Evolutionary conservation across 35 echinoderm and acorn worm species (phyloP).

Genomic region (Antedon bifida): DNA sequence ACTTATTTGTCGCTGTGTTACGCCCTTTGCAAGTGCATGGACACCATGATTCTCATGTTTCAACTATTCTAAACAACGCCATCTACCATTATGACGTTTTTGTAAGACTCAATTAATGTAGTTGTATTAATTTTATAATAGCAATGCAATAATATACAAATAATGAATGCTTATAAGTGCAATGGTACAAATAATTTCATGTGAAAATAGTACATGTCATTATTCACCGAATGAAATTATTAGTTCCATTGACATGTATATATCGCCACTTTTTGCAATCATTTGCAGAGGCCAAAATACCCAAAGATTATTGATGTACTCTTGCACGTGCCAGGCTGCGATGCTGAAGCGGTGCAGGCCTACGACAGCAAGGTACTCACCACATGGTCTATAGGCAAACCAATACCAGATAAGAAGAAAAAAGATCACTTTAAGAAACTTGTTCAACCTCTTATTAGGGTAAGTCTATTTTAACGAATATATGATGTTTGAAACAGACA

Average conservation of each 20-base stretch:
- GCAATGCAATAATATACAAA: no score
- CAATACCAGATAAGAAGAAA: not conserved
- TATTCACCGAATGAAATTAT: no score
- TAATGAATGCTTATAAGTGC: no score
- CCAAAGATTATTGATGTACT: not conserved
- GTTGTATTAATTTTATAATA: no score
- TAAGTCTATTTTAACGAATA: not conserved
- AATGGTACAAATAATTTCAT: no score
- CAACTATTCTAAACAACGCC: conserved; percentile 30
- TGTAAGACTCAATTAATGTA: no score
- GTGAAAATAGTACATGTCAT: no score
- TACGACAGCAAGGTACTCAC: not conserved
- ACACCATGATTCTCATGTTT: conserved; percentile 37
- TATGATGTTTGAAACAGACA: no score
- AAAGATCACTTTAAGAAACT: not conserved
- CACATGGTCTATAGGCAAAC: not conserved
- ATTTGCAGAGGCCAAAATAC: not conserved
- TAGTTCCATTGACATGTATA: no score
- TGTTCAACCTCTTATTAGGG: not conserved
- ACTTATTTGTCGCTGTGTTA: conserved; percentile 42
- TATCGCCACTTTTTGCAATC: no score
- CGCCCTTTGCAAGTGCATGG: conserved; percentile 60
- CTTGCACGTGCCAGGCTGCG: not conserved
- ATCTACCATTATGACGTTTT: conserved; percentile 64
- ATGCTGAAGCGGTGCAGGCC: not conserved